phyloP scores from a whole-genome alignment of 1,140 invertebrate genomes.

The Drosophila orena region DNA sequence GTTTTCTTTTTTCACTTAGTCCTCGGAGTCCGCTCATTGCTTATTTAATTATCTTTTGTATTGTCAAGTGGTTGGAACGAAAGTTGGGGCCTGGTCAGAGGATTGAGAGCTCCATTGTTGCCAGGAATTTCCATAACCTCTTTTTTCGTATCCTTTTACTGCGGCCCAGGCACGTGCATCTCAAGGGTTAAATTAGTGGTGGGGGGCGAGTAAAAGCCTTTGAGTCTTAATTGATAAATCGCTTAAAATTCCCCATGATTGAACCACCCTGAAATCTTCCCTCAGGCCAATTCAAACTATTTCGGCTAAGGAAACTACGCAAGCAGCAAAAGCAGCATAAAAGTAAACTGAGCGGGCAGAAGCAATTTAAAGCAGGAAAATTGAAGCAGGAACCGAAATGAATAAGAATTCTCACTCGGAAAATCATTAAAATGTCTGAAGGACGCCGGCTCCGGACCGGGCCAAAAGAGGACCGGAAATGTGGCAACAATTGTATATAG shows the following conservation, averaged over 20 bases:
- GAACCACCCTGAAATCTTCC: constrained; percentile 6
- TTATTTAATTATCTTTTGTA: constrained; percentile 82
- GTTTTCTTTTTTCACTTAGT: constrained; percentile 63
- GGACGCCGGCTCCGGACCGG: constrained; percentile 41
- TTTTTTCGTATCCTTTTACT: constrained; percentile 28
- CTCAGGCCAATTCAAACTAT: constrained; percentile 53
- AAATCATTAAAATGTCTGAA: constrained; percentile 79
- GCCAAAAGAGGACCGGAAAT: constrained; percentile 65
- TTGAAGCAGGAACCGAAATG: constrained; percentile 31
- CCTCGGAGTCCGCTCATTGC: constrained; percentile 70
- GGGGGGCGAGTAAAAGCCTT: constrained; percentile 26
- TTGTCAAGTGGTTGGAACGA: constrained; percentile 76
- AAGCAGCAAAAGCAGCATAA: constrained; percentile 47
- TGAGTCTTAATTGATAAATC: constrained; percentile 77
- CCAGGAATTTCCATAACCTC: constrained; percentile 37
- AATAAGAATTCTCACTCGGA: constrained; percentile 64
- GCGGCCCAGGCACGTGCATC: constrained; percentile 57
- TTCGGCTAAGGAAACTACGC: constrained; percentile 26
- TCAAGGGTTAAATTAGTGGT: constrained; percentile 44
- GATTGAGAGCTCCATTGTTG: constrained; percentile 40
- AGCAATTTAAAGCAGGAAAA: constrained; percentile 75
- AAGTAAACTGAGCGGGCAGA: constrained; percentile 48
- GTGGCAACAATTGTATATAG: constrained; percentile 72
- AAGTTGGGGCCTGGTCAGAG: constrained; percentile 34
- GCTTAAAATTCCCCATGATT: constrained; percentile 38